Base-by-base conservation (phyloP, 2,797 vertebrate species). In the Chaunax sp. region DNA sequence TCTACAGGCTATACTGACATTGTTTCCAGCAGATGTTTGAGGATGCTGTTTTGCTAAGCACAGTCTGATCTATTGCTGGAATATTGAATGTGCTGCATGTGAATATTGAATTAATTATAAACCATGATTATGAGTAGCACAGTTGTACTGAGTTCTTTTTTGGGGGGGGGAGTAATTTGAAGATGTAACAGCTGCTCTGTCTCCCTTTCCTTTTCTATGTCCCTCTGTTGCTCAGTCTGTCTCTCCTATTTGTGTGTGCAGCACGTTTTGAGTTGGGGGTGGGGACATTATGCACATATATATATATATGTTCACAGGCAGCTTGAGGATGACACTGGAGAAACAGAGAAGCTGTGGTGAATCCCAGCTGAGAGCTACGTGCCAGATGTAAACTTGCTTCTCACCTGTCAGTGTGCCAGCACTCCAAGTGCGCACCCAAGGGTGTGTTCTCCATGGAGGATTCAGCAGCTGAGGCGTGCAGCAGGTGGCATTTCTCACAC, bases 401-500 rank as follows among this genome's bases (percentile, higher is more conserved):
- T 61, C 47, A 18, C 49, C 64, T 40, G n/a, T 71, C 45, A 2
- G 47, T 71, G 55, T 68, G 75, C 68, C 74, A 68, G 55, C 44
- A 56, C 38, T 80, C 53, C 50, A 55, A 35, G 56, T 44, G 59
- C 72, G 71, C 72, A 45, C 60, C 55, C 35, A 43, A 59, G 87
- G 87, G 83, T 70, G 86, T 89, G 89, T 81, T 70, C 78, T 58
- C 49, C 6, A n/a, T 59, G 67, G 56, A 71, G 60, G 78, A 76
- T 70, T 56, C 75, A 81, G 85, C 87, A 90, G 90, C 88, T 89
- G 90, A 84, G 71, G 70, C 47, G 10, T 38, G 62, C 55, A 84
- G 91, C 90, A 90, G 88, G 87, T 92, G 91, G 85, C 73, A 84
- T 81, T 82, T 88, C 88, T 87, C 75, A 59, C 64, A 66, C 70